Percentiles rank a stretch among this genome's conserved stretches.
phyloP scores from a whole-genome alignment of 2,113 vertebrate species.

The Tretioscincus oriximinensis region DNA sequence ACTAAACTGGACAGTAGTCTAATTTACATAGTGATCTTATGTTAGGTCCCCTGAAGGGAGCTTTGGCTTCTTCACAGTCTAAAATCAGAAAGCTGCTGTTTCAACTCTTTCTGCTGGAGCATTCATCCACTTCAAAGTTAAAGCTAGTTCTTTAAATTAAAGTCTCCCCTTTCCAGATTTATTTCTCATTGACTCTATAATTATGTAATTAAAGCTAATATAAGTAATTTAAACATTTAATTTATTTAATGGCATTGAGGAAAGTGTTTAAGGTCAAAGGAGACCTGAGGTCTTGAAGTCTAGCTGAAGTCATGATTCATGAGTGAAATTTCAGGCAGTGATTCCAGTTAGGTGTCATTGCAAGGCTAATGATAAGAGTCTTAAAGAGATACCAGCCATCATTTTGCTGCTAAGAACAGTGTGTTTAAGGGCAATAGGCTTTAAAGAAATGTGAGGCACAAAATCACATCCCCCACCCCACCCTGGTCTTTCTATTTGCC shows the following conservation, averaged over 20 bases:
- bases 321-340: slow-evolving; percentile 55
- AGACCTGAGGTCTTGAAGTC: slow-evolving; percentile 54
- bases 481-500: neutral
- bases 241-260: slow-evolving; percentile 67
- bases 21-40: slow-evolving; percentile 16
- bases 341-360: slow-evolving; percentile 57
- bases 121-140: slow-evolving; percentile 34
- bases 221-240: slow-evolving; percentile 64
- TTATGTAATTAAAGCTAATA: slow-evolving; percentile 67
- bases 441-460: neutral
- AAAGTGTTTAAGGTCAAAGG: slow-evolving; percentile 63
- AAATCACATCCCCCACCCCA: neutral
- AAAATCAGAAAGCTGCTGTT: slow-evolving; percentile 15
- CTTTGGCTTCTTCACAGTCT: neutral
- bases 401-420: slow-evolving; percentile 25
- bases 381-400: slow-evolving; percentile 22
- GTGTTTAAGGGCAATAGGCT: slow-evolving; percentile 4
- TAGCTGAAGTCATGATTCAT: slow-evolving; percentile 57
- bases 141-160: slow-evolving; percentile 47
- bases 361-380: slow-evolving; percentile 48
- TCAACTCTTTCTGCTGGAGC: slow-evolving; percentile 32
- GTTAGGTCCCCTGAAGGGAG: neutral
- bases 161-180: slow-evolving; percentile 52
- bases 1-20: neutral
- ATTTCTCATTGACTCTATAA: slow-evolving; percentile 62